Evolutionary conservation across 2,888 invertebrate species (phyloP), one percentile per base, ranked within the genome.

Genomic region (Allygus modestus): DNA sequence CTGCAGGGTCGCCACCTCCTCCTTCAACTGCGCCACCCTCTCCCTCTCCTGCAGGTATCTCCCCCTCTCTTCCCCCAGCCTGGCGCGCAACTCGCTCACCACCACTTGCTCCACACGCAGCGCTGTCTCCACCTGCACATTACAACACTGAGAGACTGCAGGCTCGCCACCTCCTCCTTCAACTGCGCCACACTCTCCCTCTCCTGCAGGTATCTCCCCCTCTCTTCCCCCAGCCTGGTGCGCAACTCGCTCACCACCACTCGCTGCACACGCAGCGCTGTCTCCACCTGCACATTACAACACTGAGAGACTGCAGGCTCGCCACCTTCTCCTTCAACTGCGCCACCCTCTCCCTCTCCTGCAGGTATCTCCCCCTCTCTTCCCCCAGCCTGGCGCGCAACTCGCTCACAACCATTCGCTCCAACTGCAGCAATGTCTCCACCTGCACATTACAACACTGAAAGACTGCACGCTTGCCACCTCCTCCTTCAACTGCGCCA

Each of bases 271-370:
- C n/a, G n/a, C n/a, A n/a, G n/a, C n/a, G n/a, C n/a, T n/a, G n/a
- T n/a, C n/a, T n/a, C n/a, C n/a, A n/a, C n/a, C n/a, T n/a, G n/a
- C n/a, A n/a, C n/a, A n/a, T n/a, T n/a, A n/a, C n/a, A n/a, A n/a
- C 81, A 81, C 61, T 90, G 87, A 86, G 90, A 58, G 84, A 85
- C 61, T 85, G 86, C 43, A 86, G 58, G 15, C 83, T 58, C 41
- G 84, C 85, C n/a, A 82, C 71, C 37, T 84, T 69, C n/a, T 84
- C 89, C 83, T 90, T 46, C 71, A 84, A 43, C 15, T 79, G 73
- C 58, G 20, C 46, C 33, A 61, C 81, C 33, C 73, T 73, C 20
- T 71, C 69, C 33, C 85, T 79, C 43, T 75, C 54, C 41, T 81
- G 54, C 4, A 54, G 23, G 33, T 28, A 79, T 28, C 73, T 26